These are phyloP conservation scores for Leucophora obtusa DNA, from an alignment of 2,888 invertebrate genomes.

Conservation along the genomic window DNA sequence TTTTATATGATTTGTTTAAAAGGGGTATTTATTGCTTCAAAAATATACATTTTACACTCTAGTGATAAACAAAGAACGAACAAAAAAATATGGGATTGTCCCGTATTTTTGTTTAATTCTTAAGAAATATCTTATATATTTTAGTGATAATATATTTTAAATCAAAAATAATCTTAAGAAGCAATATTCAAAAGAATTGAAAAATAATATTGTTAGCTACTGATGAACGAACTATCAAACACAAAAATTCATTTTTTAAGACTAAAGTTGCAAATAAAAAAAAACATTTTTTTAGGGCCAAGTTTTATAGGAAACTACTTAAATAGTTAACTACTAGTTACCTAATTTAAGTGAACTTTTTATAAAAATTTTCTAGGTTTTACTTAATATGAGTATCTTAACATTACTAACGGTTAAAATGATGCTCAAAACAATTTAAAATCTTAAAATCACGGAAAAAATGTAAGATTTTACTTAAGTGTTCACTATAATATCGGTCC, in stretches of 20 bases:
- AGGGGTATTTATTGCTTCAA: slow-evolving; percentile 30
- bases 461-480: no score
- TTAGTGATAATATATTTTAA: not conserved
- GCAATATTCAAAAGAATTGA: not conserved
- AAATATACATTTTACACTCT: not conserved
- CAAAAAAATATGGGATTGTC: slow-evolving; percentile 5
- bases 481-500: no score
- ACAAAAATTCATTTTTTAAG: not conserved
- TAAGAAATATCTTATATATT: not conserved
- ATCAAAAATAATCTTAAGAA: not conserved
- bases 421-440: no score
- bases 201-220: not conserved
- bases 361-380: no score
- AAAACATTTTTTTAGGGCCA: no score
- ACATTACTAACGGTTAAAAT: no score
- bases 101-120: not conserved
- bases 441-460: no score
- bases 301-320: no score
- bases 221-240: not conserved
- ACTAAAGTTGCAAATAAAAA: no score
- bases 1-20: not conserved
- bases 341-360: no score
- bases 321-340: no score
- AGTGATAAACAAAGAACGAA: slow-evolving; percentile 8
- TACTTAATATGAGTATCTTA: no score